Evolutionary conservation across 1,140 invertebrate species (phyloP), one percentile per base, ranked within the genome.

Genomic region (Micrasema minimum): DNA sequence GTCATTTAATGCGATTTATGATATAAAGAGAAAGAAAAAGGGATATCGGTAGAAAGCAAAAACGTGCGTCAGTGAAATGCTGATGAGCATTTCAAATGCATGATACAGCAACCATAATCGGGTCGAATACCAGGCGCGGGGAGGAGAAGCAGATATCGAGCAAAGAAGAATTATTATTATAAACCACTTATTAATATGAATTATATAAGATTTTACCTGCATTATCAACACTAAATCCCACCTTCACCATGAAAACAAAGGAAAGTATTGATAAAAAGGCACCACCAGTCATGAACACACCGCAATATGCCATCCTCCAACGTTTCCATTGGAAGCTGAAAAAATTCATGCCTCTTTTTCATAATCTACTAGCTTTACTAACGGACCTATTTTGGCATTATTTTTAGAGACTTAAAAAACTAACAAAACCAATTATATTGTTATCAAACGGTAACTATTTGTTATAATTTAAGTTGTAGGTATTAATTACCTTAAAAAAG

Each of bases 401-500:
- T 31, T 2, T 31, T 31, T 7, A 31, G n/a, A n/a, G n/a, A n/a
- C n/a, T 31, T 31, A 2, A 31, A 31, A 31, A 4, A 31, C 7
- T 4, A 7, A 31, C 26, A 7, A 31, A 31, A 31, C 7, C 7
- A 4, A 31, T 2, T 2, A 31, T 31, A n/a, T 31, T 31, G 26
- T 31, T 31, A 4, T 4, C 26, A 4, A 2, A 31, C 26, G 26
- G 26, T 31, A 31, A 7, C 3, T 31, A 31, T 31, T 7, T 31
- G 7, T 45, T 12, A 3, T 2, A n/a, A n/a, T 16, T 16, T 3
- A 45, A 45, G 11, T 11, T 12, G 3, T 12, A 12, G 41, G 11
- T n/a, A 45, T n/a, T 31, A 16, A 31, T 37, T 3, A 55, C 72
- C 64, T 73, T 20, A 73, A 46, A 43, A 20, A 46, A 26, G 72